Base-by-base conservation (phyloP, 2,888 invertebrate genomes). In the Dolichomitus sp. region DNA sequence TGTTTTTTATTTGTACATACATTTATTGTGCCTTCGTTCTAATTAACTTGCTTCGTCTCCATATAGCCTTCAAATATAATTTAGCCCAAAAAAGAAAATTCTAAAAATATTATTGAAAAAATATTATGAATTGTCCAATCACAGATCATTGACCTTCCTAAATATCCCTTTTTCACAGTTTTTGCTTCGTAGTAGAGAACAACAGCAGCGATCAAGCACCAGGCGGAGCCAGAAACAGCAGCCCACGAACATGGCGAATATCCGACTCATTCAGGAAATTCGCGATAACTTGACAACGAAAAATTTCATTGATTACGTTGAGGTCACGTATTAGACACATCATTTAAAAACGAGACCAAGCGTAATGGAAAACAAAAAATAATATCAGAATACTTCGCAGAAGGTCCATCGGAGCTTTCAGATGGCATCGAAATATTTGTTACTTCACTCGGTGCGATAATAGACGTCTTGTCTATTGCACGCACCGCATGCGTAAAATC, bases 241-340 rank as follows among this genome's bases (percentile, higher is more conserved):
- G 17, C 50, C 45, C 30, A 14, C 48, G 17, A 61, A 48, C 33
- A 61, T 59, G 61, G 40, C 50, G 50, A 27, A 33, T 17, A 17
- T 48, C 17, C 66, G 17, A 30, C 33, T 33, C 59, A 48, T 48
- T 50, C 73, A 61, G 19, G 84, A 84, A 74, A 81, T 84, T 76
- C 79, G 80, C 85, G 84, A 88, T 84, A 85, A 87, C 81, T 81
- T 63, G 72, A 78, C 72, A 27, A 72, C 45, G 73, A 19, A 50
- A 70, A 33, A 27, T 27, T 79, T 70, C 40, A 5, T n/a, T n/a
- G 19, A 37, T 72, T 17, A 14, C 42, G 14, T 42, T 23, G 19
- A n/a, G 61, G 27, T 61, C 52, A 11, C 23, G 50, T 27, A 23
- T 23, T 37, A 4, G 12, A 50, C 50, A 37, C 63, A 73, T 61